Conservation (phyloP, 2,113 vertebrate genomes). For the Ascaphus truei region DNA sequence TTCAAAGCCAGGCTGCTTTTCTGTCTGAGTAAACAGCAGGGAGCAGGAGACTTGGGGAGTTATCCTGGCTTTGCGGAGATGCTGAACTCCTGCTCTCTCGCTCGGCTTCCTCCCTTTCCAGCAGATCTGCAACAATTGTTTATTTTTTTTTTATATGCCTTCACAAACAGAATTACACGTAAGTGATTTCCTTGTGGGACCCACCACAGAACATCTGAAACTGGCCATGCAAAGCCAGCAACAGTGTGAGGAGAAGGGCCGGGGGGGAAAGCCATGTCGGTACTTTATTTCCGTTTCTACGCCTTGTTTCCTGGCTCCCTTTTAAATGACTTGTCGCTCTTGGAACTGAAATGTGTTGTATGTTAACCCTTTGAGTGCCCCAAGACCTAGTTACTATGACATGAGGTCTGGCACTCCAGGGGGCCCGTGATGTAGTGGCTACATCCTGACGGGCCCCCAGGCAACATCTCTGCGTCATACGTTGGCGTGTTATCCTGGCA, state of each 20-base stretch:
- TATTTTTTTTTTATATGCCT: not conserved
- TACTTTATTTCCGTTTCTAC: constrained; percentile 30
- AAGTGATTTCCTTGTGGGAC: constrained; percentile 24
- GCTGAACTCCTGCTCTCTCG: not conserved
- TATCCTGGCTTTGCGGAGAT: not conserved
- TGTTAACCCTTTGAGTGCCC: no score
- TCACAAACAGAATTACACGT: constrained; percentile 28
- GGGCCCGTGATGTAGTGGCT: no score
- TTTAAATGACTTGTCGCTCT: no score
- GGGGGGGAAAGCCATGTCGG: constrained; percentile 22
- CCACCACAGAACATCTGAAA: not conserved
- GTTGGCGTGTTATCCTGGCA: no score
- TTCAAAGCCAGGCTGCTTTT: constrained; percentile 25
- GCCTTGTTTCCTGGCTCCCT: no score
- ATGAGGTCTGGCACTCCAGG: no score
- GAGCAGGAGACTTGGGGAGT: constrained; percentile 14
- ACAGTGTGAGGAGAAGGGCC: constrained; percentile 1
- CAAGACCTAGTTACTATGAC: no score
- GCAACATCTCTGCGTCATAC: no score
- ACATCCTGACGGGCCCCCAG: no score
- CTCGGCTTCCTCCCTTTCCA: not conserved
- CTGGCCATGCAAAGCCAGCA: constrained; percentile 24
- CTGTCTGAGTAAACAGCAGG: constrained; percentile 30
- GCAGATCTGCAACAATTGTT: constrained; percentile 13
- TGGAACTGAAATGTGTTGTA: no score